Evolutionary conservation across 2,797 vertebrate genomes (phyloP), one percentile per base, ranked within the genome.

Genomic region (Megaceryle alcyon): DNA sequence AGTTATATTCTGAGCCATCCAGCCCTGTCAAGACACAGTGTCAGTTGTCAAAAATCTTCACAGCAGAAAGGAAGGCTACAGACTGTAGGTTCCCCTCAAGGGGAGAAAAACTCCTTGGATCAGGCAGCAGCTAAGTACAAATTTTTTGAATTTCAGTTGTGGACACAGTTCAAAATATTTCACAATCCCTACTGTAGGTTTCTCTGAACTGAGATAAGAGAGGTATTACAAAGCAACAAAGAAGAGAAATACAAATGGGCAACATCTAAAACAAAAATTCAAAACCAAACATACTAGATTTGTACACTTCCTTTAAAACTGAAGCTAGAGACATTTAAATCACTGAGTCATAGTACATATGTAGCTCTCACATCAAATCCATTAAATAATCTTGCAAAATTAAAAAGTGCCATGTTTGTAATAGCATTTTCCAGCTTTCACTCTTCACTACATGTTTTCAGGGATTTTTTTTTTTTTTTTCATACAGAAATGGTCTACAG

Each of bases 11-110:
- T 84, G 78, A 79, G 73, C 37, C 51, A 79, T 33, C 8, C 54
- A 72, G 9, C 15, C 69, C 70, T 93, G 77, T 61, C 63, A 88
- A 69, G 41, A 72, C 5, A 2, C 10, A 12, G 5, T 61, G 29
- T 59, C 59, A 54, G 73, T 54, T 71, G 41, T 72, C 86, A 95
- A 69, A 96, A 90, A 35, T 46, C 46, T 88, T 88, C 43, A 84
- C 43, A 65, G 73, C 10, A 61, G 41, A 82, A 88, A 69, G 10
- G 19, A 72, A 88, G 10, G 16, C 12, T 61, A 20, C 1, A 3
- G 41, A 71, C 31, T 39, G 22, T 22, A 76, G 20, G 37, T 29
- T 90, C 22, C 15, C 23, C 44, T 88, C 26, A 84, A 86, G 26
- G 33, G 37, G 5, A 76, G 31, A 44, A 73, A 48, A 15, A 10